Percentiles rank a stretch among this genome's conserved stretches.
phyloP scores from a whole-genome alignment of 2,113 vertebrate genomes.

The Sylvia atricapilla region DNA sequence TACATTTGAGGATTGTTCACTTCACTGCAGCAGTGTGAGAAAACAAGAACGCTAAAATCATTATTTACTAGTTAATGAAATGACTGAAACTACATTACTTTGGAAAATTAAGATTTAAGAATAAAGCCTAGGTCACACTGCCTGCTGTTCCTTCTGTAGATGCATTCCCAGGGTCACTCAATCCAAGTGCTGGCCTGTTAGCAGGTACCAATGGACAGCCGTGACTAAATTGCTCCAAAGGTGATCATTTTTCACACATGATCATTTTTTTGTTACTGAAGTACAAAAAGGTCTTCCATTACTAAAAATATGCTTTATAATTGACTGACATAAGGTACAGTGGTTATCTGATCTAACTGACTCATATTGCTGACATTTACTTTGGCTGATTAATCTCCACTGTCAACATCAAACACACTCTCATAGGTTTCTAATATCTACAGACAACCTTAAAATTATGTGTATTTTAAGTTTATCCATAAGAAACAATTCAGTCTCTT shows the following conservation, averaged over 20 bases:
- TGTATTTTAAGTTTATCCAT: not conserved
- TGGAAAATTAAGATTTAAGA: not conserved
- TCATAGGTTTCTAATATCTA: not conserved
- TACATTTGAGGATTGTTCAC: conserved; percentile 42
- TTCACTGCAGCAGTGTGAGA: conserved; percentile 1
- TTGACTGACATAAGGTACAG: not conserved
- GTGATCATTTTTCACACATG: not conserved
- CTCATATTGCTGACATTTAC: not conserved
- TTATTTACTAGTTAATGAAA: conserved; percentile 43
- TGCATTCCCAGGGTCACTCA: not conserved
- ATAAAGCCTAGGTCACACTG: not conserved
- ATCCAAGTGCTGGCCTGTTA: not conserved
- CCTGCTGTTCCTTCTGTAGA: not conserved
- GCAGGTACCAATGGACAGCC: not conserved
- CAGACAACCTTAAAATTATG: not conserved
- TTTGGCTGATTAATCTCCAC: not conserved
- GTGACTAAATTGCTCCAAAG: not conserved
- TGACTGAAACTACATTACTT: not conserved
- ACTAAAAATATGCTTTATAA: conserved; percentile 1
- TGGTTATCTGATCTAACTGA: conserved; percentile 14
- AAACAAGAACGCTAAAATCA: conserved; percentile 27
- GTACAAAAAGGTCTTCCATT: not conserved
- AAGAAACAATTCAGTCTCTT: not conserved
- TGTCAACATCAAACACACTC: not conserved
- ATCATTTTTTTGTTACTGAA: not conserved